Conservation (phyloP, 2,113 vertebrate species). For the Balaeniceps rex region DNA sequence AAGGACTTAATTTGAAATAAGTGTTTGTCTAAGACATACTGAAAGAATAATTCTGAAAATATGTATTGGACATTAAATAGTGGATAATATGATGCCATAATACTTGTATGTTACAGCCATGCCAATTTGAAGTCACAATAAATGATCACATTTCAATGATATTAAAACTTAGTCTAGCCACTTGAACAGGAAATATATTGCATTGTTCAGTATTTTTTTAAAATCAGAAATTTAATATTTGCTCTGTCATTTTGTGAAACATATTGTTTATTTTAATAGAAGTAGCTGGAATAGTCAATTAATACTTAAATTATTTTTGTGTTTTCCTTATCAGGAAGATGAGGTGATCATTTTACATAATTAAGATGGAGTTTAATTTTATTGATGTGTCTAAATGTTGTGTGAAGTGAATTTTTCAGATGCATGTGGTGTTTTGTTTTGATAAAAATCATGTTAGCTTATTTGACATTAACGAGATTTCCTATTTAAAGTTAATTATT, state of each 20-base stretch:
- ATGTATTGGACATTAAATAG: not conserved
- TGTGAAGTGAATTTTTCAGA: constrained; percentile 73
- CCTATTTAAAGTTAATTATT: not conserved
- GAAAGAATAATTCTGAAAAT: not conserved
- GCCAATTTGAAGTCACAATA: not conserved
- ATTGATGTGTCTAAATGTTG: constrained; percentile 64
- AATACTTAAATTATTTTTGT: constrained; percentile 77
- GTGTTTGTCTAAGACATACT: not conserved
- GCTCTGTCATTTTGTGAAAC: not conserved
- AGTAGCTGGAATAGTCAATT: constrained; percentile 51
- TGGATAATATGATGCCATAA: not conserved
- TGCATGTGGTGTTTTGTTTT: constrained; percentile 70
- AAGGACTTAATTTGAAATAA: not conserved
- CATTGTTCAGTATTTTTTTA: not conserved
- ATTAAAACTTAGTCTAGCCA: not conserved
- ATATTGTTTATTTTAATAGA: not conserved
- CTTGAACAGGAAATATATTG: not conserved
- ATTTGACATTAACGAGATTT: not conserved
- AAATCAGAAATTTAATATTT: not conserved
- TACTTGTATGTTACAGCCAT: not conserved
- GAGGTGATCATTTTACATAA: constrained; percentile 87
- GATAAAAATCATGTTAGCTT: not conserved
- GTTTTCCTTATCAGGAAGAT: constrained; percentile 87
- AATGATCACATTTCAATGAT: not conserved
- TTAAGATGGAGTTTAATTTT: constrained; percentile 61